Conservation (phyloP, 2,113 vertebrate genomes). For the Rhabdornis inornatus region DNA sequence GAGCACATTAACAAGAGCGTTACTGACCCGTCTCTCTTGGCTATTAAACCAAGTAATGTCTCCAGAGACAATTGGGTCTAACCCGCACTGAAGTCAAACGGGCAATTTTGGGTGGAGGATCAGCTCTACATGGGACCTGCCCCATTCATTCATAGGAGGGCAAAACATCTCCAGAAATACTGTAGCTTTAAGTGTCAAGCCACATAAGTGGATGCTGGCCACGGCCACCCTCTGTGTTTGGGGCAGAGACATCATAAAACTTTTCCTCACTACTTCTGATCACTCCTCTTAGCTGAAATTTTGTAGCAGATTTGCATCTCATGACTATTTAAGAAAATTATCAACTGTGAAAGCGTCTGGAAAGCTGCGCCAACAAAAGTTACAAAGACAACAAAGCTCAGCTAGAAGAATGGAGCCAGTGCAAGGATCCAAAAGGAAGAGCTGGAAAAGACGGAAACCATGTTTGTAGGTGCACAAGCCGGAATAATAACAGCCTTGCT, state of each 20-base stretch:
- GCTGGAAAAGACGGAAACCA: neutral
- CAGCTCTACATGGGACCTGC: neutral
- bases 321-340: neutral
- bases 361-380: neutral
- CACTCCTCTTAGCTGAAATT: neutral
- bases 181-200: neutral
- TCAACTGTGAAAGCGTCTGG: neutral
- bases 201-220: neutral
- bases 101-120: neutral
- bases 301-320: neutral
- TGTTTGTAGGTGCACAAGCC: constrained; percentile 1
- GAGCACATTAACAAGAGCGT: fast-evolving
- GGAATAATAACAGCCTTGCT: neutral
- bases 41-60: neutral
- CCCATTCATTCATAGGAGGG: fast-evolving
- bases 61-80: neutral
- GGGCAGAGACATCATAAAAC: neutral
- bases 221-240: neutral
- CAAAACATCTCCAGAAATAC: neutral
- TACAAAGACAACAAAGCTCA: constrained; percentile 30
- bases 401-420: neutral
- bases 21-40: neutral
- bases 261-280: neutral
- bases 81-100: neutral
- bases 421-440: constrained; percentile 25